Evolutionary conservation across 2,113 vertebrate genomes (phyloP), one percentile per base, ranked within the genome.

Genomic region (Cynocephalus volans): DNA sequence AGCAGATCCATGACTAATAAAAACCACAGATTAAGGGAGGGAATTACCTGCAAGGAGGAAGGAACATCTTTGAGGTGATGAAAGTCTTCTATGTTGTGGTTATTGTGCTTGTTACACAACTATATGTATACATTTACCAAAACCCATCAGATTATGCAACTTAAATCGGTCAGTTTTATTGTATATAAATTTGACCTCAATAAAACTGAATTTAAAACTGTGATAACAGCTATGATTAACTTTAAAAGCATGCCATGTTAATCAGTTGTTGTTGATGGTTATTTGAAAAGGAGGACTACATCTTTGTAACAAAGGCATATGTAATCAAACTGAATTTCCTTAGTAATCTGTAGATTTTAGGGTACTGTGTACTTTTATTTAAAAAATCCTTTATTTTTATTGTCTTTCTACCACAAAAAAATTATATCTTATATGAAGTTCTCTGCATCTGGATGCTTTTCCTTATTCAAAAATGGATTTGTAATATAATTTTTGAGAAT

Each of bases 371-470:
- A 82, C 11, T 70, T 56, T 75, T 92, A 60, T 45, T 64, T 58
- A 70, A 1, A 83, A 82, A 92, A n/a, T 31, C 26, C 17, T 87
- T 73, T 21, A 18, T 82, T n/a, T 36, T 62, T 91, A 45, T 52
- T 96, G 41, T 18, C 31, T 73, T 81, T 58, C 90, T 45, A 76
- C 8, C 28, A 90, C 56, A 65, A 95, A 92, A 76, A 90, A 14
- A 84, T 31, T 31, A 84, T 17, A 26, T 52, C 50, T 52, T 36
- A 5, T 82, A 58, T 52, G 62, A 50, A 81, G 36, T 60, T 64
- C 14, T 50, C 65, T 54, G 54, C 21, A 6, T 65, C 28, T 90
- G 50, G 23, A 73, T 11, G 8, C 14, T 88, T 69, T 75, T 48
- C 21, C 33, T 90, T 69, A 45, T 41, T 80, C 36, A 75, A 33